Conservation (phyloP, 1,140 invertebrate species). For the Caenorhabditis inopinata region DNA sequence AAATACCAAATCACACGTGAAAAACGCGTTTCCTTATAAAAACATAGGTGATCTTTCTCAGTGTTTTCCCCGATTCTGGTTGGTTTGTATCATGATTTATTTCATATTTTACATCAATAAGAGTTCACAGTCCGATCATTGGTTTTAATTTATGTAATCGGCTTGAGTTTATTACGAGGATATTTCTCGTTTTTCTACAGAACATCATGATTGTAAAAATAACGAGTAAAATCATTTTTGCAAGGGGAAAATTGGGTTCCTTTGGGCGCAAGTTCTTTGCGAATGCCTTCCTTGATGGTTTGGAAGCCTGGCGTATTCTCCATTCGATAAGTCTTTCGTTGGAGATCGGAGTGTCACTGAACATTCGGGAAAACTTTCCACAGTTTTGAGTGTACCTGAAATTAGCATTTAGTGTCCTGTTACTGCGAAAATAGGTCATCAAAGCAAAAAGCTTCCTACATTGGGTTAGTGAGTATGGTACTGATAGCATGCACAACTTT, state of each 20-base stretch:
- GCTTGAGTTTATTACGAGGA: too few relatives aligned
- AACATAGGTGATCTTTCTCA: too few relatives aligned
- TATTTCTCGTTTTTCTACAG: too few relatives aligned
- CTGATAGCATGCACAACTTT: slow-evolving; percentile 18
- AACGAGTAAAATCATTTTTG: not conserved
- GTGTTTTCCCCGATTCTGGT: too few relatives aligned
- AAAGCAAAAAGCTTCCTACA: not conserved
- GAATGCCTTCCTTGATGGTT: slow-evolving; percentile 28
- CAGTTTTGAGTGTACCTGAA: slow-evolving; percentile 38
- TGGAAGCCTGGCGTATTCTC: not conserved
- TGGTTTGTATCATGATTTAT: too few relatives aligned
- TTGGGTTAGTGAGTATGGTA: slow-evolving; percentile 25
- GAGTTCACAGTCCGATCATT: too few relatives aligned
- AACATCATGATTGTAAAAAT: not conserved
- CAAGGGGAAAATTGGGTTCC: not conserved
- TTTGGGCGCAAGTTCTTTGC: not conserved
- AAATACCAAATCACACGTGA: too few relatives aligned
- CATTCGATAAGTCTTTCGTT: slow-evolving; percentile 28
- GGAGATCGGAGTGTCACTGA: not conserved
- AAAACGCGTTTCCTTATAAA: too few relatives aligned
- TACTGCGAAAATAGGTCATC: too few relatives aligned
- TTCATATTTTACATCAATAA: too few relatives aligned
- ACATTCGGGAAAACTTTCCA: slow-evolving; percentile 33
- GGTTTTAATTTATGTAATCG: too few relatives aligned
- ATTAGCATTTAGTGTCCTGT: too few relatives aligned